phyloP scores from a whole-genome alignment of 2,113 vertebrate species.

The Apodemus speciosus region DNA sequence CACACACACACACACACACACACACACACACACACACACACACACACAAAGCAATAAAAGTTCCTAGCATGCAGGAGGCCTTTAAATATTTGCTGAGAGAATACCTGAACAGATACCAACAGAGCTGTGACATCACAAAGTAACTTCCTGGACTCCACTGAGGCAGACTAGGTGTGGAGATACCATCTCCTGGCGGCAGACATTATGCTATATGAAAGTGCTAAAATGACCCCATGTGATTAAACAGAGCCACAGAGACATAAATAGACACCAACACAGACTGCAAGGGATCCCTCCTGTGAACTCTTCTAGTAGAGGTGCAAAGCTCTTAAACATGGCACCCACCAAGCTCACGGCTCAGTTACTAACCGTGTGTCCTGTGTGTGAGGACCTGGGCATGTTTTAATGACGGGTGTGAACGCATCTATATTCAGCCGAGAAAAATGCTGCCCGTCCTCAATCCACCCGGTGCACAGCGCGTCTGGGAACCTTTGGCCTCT shows the following conservation, averaged over 20 bases:
- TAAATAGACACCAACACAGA: not conserved
- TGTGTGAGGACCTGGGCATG: not conserved
- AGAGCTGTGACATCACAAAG: not conserved
- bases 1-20: not conserved
- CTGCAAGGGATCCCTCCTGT: not conserved
- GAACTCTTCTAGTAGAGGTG: not conserved
- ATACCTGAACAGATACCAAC: not conserved
- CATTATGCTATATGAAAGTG: not conserved
- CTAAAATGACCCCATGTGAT: not conserved
- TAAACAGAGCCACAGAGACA: not conserved
- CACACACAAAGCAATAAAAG: not conserved
- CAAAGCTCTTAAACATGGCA: not conserved
- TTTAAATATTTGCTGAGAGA: slow-evolving; percentile 24
- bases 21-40: not conserved
- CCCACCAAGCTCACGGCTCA: not conserved
- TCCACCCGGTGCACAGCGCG: not conserved
- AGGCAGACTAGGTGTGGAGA: not conserved
- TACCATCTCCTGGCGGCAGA: not conserved
- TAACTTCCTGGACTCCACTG: not conserved
- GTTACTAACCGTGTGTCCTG: not conserved
- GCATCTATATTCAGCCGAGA: not conserved
- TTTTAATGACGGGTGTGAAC: not conserved
- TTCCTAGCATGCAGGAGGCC: not conserved
- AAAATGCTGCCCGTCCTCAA: not conserved
- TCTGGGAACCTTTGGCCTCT: not conserved